Evolutionary conservation across 1,140 invertebrate genomes (phyloP).

Genomic region (Drosophila grimshawi): DNA sequence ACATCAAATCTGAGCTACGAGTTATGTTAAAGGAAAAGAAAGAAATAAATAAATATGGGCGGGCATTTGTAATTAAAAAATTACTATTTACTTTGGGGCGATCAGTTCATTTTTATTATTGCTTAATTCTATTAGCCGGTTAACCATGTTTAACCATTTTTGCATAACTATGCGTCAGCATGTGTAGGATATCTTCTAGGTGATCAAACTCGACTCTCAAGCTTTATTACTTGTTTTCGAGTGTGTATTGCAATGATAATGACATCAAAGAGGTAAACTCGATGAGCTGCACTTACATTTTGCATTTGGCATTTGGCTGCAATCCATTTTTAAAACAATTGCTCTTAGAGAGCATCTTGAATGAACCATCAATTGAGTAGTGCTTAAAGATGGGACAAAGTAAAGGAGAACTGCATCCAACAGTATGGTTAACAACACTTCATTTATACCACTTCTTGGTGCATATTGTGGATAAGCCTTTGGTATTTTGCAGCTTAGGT

Average conservation of each 20-base stretch:
- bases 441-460: background rate
- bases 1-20: too few species aligned
- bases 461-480: too few species aligned
- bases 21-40: too few species aligned
- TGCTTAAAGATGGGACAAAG: background rate
- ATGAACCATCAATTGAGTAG: background rate
- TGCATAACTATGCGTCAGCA: too few species aligned
- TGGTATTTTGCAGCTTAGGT: too few species aligned
- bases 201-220: too few species aligned
- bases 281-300: constrained; percentile 19
- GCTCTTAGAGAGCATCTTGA: background rate
- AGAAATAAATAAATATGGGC: too few species aligned
- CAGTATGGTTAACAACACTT: constrained; percentile 11
- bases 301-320: background rate
- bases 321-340: constrained; percentile 6
- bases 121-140: too few species aligned
- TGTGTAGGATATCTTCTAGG: background rate
- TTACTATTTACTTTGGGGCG: too few species aligned
- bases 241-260: constrained; percentile 28
- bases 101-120: too few species aligned
- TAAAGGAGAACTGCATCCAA: background rate
- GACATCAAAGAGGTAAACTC: constrained; percentile 48
- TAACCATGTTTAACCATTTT: too few species aligned
- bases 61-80: too few species aligned
- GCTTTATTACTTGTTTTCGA: background rate